Base-by-base conservation (phyloP, 2,797 vertebrate genomes). In the Onychomys leucogaster region DNA sequence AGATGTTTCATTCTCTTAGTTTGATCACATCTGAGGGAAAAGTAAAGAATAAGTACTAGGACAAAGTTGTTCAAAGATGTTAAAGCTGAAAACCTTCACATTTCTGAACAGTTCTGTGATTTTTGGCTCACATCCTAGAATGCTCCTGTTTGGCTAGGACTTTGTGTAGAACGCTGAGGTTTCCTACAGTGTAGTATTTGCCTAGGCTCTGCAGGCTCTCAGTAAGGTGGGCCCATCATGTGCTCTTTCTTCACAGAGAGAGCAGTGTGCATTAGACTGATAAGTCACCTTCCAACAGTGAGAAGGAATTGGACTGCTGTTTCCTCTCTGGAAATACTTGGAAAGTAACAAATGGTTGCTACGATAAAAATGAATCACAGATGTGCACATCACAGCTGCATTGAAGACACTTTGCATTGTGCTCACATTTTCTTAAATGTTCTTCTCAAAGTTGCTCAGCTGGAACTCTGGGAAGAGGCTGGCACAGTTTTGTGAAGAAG, bases 361-460 rank as follows among this genome's bases (percentile, higher is more conserved):
- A 97, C 88, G 85, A 69, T 41, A 85, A 95, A 43, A 98, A 97
- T 95, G 97, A 95, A 98, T 98, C 98, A 98, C 97, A 98, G 10
- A 98, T 97, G 98, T 98, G 91, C 98, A 98, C 98, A 98, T 97
- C 98, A 98, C 97, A 91, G 97, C 96, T 98, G 98, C 98, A 98
- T 97, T 98, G 14, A 52, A 69, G 65, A 46, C 19, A 16, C 32
- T 49, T 69, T 86, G 21, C 32, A 17, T 52, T n/a, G 29, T 65
- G 32, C 12, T 69, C 34, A 69, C 63, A 69, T 27, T 86, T 21
- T 12, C 43, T 52, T 69, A 52, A 69, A 37, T 7, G 41, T 65
- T 65, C 43, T 52, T 52, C 34, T 34, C 21, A 69, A 37, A 16
- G 46, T 52, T 52, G n/a, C 21, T 52, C 46, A 52, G 21, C 46